Percentiles rank a stretch among this genome's conserved stretches.
phyloP scores from a whole-genome alignment of 2,113 vertebrate genomes.

The Xiphophorus hellerii region DNA sequence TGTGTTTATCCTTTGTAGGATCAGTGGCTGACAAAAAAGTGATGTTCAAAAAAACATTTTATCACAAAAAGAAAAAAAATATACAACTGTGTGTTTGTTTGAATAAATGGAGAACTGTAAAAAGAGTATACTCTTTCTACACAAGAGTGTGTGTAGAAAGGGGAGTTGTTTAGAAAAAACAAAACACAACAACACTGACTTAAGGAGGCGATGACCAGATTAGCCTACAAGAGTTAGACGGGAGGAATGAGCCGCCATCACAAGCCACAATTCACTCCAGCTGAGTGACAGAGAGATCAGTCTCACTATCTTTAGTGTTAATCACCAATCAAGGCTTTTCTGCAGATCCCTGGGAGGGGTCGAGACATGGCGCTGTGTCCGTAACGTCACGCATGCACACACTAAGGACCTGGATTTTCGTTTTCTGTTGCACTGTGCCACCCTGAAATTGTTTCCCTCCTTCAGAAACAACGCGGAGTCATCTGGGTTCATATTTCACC shows the following conservation, averaged over 20 bases:
- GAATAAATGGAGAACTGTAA: too few species aligned
- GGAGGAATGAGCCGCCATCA: conserved; percentile 38
- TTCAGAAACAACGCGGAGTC: conserved; percentile 21
- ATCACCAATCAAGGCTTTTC: conserved; percentile 25
- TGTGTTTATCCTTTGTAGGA: not conserved
- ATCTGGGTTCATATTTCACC: conserved; percentile 55
- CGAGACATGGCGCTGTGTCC: not conserved
- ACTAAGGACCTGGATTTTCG: not conserved
- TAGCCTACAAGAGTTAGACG: conserved; percentile 41
- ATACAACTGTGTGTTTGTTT: not conserved
- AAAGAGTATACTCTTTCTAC: not conserved
- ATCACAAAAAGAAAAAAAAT: not conserved
- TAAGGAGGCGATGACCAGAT: conserved; percentile 35
- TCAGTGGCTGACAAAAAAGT: not conserved
- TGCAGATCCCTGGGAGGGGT: conserved; percentile 7
- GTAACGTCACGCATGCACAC: not conserved
- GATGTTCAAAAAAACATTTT: not conserved
- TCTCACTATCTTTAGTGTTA: conserved; percentile 47
- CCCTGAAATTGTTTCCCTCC: conserved; percentile 22
- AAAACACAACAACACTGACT: conserved; percentile 3
- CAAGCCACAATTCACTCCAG: conserved; percentile 27
- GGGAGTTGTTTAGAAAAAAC: not conserved
- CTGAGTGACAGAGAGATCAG: conserved; percentile 31
- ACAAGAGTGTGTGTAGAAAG: not conserved
- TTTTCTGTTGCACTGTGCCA: not conserved